Conservation (phyloP, 2,888 invertebrate species). For the Mimachlamys varia region DNA sequence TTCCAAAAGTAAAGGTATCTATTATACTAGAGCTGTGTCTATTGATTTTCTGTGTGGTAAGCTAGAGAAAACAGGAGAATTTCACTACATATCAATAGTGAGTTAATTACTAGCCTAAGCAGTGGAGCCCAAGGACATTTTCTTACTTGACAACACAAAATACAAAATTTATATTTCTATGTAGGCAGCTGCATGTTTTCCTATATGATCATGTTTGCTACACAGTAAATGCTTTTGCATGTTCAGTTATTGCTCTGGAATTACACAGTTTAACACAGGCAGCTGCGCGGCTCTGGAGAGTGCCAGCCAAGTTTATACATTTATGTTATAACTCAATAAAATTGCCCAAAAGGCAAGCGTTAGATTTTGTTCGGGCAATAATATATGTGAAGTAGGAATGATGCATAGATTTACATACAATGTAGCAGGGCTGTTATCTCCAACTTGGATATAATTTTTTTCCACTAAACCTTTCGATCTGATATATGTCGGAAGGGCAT, state of each 20-base stretch:
- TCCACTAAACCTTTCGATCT: too few relatives aligned
- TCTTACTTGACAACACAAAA: conserved; percentile 28
- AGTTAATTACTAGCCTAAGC: conserved; percentile 12
- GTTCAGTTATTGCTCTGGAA: background rate
- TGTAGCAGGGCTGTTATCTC: background rate
- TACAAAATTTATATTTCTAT: background rate
- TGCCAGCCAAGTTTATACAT: conserved; percentile 3
- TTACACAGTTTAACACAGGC: conserved; percentile 15
- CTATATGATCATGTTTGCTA: background rate
- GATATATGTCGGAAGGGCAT: too few relatives aligned
- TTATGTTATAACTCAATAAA: conserved; percentile 23
- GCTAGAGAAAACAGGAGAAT: conserved; percentile 27
- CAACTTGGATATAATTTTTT: too few relatives aligned
- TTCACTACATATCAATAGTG: conserved; percentile 11
- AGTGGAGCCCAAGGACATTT: conserved; percentile 18
- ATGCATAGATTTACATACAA: conserved; percentile 1
- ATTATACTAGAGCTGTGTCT: background rate
- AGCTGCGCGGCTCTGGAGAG: background rate
- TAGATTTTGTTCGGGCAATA: background rate
- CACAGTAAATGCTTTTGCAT: background rate
- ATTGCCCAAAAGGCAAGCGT: background rate
- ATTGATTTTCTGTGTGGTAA: conserved; percentile 4
- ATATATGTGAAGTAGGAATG: conserved; percentile 3
- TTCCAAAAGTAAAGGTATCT: conserved; percentile 29
- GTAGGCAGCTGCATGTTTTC: background rate